These are phyloP conservation scores for Perithous albicinctus DNA, from an alignment of 2,888 invertebrate species.

Conservation along the genomic window DNA sequence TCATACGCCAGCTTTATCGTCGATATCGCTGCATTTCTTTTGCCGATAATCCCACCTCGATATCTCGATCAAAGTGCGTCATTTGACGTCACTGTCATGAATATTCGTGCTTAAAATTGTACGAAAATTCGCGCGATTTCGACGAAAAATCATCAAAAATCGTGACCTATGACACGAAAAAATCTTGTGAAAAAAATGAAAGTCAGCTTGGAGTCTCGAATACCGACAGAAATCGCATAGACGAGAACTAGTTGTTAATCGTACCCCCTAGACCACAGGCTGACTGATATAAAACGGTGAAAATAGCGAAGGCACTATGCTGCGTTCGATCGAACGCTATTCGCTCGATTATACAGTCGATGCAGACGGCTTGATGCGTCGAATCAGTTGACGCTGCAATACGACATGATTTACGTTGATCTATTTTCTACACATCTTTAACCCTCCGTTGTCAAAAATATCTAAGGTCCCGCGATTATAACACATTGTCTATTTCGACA, in stretches of 20 bases:
- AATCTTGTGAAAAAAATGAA: constrained; percentile 81
- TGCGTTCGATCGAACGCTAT: constrained; percentile 45
- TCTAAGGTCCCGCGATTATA: not conserved
- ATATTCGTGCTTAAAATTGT: constrained; percentile 71
- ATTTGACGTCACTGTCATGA: constrained; percentile 74
- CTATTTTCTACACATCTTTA: not conserved
- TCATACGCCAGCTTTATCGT: constrained; percentile 75
- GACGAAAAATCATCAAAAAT: constrained; percentile 60
- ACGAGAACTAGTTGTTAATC: constrained; percentile 71
- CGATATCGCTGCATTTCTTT: constrained; percentile 73
- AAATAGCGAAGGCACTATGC: constrained; percentile 74
- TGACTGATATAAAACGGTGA: constrained; percentile 79
- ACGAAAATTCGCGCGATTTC: constrained; percentile 63
- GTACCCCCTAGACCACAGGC: constrained; percentile 83
- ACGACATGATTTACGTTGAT: not conserved
- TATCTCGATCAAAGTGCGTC: constrained; percentile 56
- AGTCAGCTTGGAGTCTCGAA: constrained; percentile 84
- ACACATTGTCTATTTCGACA: too few species aligned
- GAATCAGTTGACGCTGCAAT: not conserved
- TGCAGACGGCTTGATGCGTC: constrained; percentile 5
- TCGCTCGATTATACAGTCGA: constrained; percentile 38
- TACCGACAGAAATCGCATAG: constrained; percentile 72
- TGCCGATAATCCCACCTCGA: constrained; percentile 70
- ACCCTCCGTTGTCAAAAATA: not conserved
- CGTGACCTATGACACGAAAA: constrained; percentile 79